These are phyloP conservation scores for Lucilia sericata DNA, from an alignment of 1,140 invertebrate genomes.

Conservation along the genomic window DNA sequence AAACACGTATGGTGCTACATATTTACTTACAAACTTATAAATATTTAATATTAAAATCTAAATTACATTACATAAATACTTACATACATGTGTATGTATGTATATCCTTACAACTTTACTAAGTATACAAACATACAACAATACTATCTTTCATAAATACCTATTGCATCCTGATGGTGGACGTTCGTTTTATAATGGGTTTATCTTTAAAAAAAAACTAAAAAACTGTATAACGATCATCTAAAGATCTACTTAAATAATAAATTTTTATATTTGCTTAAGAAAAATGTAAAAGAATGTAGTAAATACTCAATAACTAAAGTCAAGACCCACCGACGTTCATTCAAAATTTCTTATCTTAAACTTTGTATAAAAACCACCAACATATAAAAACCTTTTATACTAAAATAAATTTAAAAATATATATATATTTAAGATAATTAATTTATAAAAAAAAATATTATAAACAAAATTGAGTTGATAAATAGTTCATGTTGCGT, in stretches of 20 bases:
- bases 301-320: neutral
- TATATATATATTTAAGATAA: neutral
- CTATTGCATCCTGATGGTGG: neutral
- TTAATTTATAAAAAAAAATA: neutral
- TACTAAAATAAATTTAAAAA: neutral
- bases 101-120: neutral
- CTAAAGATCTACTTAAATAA: neutral
- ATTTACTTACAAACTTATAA: slow-evolving; percentile 13
- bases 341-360: slow-evolving; percentile 17
- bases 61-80: neutral
- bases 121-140: neutral
- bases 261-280: neutral
- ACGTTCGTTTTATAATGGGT: slow-evolving; percentile 1
- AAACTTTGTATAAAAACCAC: neutral
- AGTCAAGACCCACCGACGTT: slow-evolving; percentile 16
- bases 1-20: slow-evolving; percentile 36
- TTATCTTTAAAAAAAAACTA: neutral
- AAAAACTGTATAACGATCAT: neutral
- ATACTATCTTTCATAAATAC: neutral
- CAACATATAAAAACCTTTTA: neutral
- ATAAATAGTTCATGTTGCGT: slow-evolving; percentile 23
- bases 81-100: too few relatives aligned
- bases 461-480: slow-evolving; percentile 9
- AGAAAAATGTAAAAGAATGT: neutral
- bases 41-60: neutral